Evolutionary conservation across 2,113 vertebrate species (phyloP), one percentile per base, ranked within the genome.

Genomic region (Pimephales promelas): DNA sequence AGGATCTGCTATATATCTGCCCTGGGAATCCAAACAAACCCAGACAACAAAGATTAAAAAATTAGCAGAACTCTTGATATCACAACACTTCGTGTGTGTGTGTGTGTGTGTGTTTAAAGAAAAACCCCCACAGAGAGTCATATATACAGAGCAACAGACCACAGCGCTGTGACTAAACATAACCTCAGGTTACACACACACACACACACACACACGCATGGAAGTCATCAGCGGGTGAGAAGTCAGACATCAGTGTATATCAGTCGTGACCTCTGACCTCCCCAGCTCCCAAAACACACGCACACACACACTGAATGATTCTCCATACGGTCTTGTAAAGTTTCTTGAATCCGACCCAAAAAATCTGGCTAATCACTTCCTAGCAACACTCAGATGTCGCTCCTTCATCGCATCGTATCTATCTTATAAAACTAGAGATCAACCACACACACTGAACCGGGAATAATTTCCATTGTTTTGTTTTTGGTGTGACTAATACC

Each of bases 401-500:
- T 68, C 34, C 1, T 22, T 68, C 64, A 22, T 36, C 36, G 52
- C 8, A 2, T 54, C 20, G 18, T 54, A 22, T 22, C 13, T 49
- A 14, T 14, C 8, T 40, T 2, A 54, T 54, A 2, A 20, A 22
- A 8, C 14, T 24, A 24, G 36, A 18, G 2, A n/a, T 20, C 71
- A 14, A 73, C 84, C 78, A 34, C 71, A 68, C 14, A 2, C 36
- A 78, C 62, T 49, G 31, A 66, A 70, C 82, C 66, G 52, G 43
- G 80, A 91, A 88, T 87, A 89, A 86, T 94, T 93, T 94, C 91
- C 92, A 91, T 89, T 87, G 91, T 88, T 92, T 89, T 93, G 89
- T 93, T 93, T 92, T 89, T 81, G 81, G 91, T 85, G 92, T 92
- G 92, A 94, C 91, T 94, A 93, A 94, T 89, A 87, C 88, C 68